Evolutionary conservation across 1,140 invertebrate genomes (phyloP).

Genomic region (Pachyrhynchus sulphureomaculatus): DNA sequence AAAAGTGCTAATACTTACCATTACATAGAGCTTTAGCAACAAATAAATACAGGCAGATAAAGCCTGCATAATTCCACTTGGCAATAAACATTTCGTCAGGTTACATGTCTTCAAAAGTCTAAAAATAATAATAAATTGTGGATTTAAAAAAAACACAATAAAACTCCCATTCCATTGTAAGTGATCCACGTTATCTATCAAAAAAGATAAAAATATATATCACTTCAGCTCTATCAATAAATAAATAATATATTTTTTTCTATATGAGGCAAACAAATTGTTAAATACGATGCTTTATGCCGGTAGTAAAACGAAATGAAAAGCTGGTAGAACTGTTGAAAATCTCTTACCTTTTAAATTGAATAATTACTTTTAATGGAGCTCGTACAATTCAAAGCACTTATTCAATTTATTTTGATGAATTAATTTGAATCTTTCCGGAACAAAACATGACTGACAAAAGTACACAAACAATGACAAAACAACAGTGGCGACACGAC

Average conservation of each 20-base stretch:
- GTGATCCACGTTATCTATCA: conserved; percentile 2
- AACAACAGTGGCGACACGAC: not conserved
- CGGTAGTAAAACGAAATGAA: conserved; percentile 5
- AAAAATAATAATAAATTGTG: not conserved
- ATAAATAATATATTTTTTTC: conserved; percentile 3
- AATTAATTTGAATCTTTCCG: conserved; percentile 36
- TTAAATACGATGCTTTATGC: not conserved
- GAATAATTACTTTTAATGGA: conserved; percentile 29
- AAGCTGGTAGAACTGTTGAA: conserved; percentile 1
- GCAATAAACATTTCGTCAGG: conserved; percentile 14
- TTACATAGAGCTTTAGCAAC: conserved; percentile 14
- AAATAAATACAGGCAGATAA: conserved; percentile 18
- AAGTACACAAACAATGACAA: not conserved
- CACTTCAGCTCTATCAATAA: not conserved
- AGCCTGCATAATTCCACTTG: conserved; percentile 5
- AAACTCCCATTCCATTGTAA: not conserved
- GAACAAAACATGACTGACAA: conserved; percentile 6
- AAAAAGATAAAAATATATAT: conserved; percentile 15
- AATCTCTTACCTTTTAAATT: conserved; percentile 30
- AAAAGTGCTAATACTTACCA: conserved; percentile 10
- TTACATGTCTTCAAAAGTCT: conserved; percentile 18
- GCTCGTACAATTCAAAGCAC: conserved; percentile 29
- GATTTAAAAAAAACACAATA: not conserved
- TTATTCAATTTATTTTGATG: conserved; percentile 44
- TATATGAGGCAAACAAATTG: conserved; percentile 3